Percentiles rank a stretch among this genome's conserved stretches.
Conservation (phyloP, 2,113 vertebrate species). For the Notarius quadriscutis region DNA sequence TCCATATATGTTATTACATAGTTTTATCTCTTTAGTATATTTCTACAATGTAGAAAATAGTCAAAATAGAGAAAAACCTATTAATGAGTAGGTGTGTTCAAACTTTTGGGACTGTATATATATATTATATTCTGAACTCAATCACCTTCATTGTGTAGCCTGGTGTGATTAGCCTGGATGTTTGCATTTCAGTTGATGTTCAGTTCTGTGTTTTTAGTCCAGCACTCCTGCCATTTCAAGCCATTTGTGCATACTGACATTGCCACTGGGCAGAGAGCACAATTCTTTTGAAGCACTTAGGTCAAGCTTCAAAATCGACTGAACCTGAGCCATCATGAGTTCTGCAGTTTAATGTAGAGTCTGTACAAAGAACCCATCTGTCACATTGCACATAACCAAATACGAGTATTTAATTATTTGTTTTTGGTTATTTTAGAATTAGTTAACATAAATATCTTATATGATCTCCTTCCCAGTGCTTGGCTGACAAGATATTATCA, state of each 20-base stretch:
- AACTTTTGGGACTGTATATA: too few relatives aligned
- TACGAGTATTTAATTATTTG: background rate
- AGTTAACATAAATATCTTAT: background rate
- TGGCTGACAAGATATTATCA: background rate
- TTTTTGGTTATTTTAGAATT: background rate
- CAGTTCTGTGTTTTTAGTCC: background rate
- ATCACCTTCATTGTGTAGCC: background rate
- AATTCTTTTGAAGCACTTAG: constrained; percentile 27
- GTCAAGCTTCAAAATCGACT: constrained; percentile 11
- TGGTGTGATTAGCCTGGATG: background rate
- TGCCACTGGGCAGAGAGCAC: constrained; percentile 24
- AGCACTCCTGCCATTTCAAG: constrained; percentile 25
- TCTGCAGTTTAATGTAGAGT: constrained; percentile 21
- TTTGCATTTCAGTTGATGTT: background rate
- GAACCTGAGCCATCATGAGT: background rate
- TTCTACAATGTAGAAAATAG: too few relatives aligned
- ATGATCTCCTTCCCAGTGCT: background rate
- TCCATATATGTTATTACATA: too few relatives aligned
- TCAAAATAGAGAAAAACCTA: too few relatives aligned
- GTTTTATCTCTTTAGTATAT: too few relatives aligned
- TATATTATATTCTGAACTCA: too few relatives aligned
- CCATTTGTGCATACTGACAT: constrained; percentile 25
- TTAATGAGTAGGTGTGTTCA: too few relatives aligned
- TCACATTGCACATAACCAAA: too few relatives aligned
- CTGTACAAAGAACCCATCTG: background rate